Evolutionary conservation across 2,888 invertebrate genomes (phyloP).

Genomic region (Vanessa cardui): DNA sequence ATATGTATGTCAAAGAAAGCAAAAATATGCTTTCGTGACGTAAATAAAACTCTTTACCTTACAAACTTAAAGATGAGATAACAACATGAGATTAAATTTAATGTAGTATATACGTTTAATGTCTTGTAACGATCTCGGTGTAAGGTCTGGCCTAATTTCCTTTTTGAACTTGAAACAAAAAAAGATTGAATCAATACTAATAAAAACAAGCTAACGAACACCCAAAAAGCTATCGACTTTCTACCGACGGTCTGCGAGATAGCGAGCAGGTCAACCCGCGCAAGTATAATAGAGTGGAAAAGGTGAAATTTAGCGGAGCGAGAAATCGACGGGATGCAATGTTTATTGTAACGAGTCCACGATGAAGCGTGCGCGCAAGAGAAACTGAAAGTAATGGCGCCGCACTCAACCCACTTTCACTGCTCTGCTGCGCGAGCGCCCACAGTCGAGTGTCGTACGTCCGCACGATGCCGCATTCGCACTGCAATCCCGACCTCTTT

Average conservation of each 20-base stretch:
- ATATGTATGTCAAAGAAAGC: too few relatives aligned
- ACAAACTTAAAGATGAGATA: too few relatives aligned
- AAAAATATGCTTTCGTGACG: too few relatives aligned
- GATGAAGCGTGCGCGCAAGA: slow-evolving; percentile 75
- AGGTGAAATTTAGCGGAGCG: slow-evolving; percentile 81
- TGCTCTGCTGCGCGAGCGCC: slow-evolving; percentile 53
- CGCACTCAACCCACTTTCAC: slow-evolving; percentile 82
- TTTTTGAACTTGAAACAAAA: neutral
- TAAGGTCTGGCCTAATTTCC: neutral
- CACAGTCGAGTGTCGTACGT: slow-evolving; percentile 6
- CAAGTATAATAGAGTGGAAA: slow-evolving; percentile 70
- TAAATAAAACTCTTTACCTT: too few relatives aligned
- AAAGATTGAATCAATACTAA: neutral
- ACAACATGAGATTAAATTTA: too few relatives aligned
- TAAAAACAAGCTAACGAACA: slow-evolving; percentile 6
- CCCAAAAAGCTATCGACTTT: slow-evolving; percentile 51
- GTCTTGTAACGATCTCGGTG: too few relatives aligned
- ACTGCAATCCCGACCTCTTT: neutral
- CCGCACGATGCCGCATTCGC: neutral
- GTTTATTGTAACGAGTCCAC: slow-evolving; percentile 80
- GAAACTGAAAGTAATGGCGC: slow-evolving; percentile 81
- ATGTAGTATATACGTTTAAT: too few relatives aligned
- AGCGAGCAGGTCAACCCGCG: slow-evolving; percentile 63
- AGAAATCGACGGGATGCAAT: slow-evolving; percentile 82
- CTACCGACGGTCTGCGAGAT: slow-evolving; percentile 57